A percentile compares a stretch with the other conserved stretches of the same genome.
Conservation (phyloP, 1,140 invertebrate genomes). For the Papilio helenus region DNA sequence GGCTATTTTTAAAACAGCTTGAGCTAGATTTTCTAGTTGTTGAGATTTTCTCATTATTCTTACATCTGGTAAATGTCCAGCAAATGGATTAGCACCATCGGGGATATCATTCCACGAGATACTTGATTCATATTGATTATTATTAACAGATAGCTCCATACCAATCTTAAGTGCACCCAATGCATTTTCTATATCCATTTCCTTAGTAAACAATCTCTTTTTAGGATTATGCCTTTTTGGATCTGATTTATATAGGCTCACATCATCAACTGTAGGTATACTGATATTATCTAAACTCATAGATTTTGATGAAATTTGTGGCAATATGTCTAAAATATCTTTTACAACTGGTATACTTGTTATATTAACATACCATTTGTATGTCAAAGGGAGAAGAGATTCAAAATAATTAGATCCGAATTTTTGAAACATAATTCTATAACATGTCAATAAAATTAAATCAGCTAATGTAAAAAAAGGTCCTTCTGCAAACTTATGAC, state of each 20-base stretch:
- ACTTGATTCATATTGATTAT: slow-evolving; percentile 55
- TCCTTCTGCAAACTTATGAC: slow-evolving; percentile 93
- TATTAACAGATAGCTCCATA: slow-evolving; percentile 72
- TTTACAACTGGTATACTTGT: slow-evolving; percentile 65
- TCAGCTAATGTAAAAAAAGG: slow-evolving; percentile 92
- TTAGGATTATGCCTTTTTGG: slow-evolving; percentile 89
- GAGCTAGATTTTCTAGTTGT: slow-evolving; percentile 94
- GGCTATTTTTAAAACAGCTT: slow-evolving; percentile 89
- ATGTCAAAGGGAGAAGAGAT: slow-evolving; percentile 85
- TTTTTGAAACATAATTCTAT: slow-evolving; percentile 86
- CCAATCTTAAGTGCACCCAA: slow-evolving; percentile 72
- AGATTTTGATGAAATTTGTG: slow-evolving; percentile 33
- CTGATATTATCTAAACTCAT: slow-evolving; percentile 48
- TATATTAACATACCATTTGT: slow-evolving; percentile 86
- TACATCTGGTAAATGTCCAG: slow-evolving; percentile 90
- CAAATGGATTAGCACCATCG: slow-evolving; percentile 87
- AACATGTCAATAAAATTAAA: slow-evolving; percentile 90
- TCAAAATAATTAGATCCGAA: slow-evolving; percentile 77
- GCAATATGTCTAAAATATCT: slow-evolving; percentile 48
- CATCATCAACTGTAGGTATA: slow-evolving; percentile 76
- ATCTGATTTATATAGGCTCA: slow-evolving; percentile 92
- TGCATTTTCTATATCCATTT: slow-evolving; percentile 88
- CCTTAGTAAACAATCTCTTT: slow-evolving; percentile 89
- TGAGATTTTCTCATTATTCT: slow-evolving; percentile 92
- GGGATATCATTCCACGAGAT: slow-evolving; percentile 87